Conservation (phyloP, 2,888 invertebrate genomes). For the Chrysolina americana region DNA sequence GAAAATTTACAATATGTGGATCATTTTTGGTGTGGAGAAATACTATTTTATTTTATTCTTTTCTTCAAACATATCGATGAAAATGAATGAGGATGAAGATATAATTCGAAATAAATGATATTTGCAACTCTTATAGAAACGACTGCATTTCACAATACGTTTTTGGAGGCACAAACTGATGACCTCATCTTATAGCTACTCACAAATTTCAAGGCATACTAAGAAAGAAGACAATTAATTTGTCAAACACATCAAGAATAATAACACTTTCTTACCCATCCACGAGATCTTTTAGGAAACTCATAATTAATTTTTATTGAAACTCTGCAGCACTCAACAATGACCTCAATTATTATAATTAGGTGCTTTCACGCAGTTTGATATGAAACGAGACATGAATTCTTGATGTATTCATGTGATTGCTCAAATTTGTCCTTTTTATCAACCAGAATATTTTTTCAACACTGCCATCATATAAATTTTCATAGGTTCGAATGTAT, state of each 20-base stretch:
- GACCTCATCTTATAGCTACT: background rate
- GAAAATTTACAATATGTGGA: no score
- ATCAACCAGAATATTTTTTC: no score
- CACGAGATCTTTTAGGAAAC: background rate
- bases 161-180: background rate
- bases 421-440: no score
- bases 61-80: no score
- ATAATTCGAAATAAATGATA: no score
- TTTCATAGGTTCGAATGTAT: no score
- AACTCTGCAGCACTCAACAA: conserved; percentile 9
- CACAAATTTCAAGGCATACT: background rate
- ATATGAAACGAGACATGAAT: conserved; percentile 51
- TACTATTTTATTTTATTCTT: no score
- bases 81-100: no score
- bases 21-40: no score
- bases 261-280: conserved; percentile 14
- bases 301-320: conserved; percentile 11
- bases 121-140: no score
- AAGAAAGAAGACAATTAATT: background rate
- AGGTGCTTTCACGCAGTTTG: conserved; percentile 8
- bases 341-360: conserved; percentile 18
- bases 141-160: background rate
- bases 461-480: no score
- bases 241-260: background rate
- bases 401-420: conserved; percentile 42